These are phyloP conservation scores for Hozukius guyotensis DNA, from an alignment of 2,797 vertebrate genomes.

Conservation along the genomic window DNA sequence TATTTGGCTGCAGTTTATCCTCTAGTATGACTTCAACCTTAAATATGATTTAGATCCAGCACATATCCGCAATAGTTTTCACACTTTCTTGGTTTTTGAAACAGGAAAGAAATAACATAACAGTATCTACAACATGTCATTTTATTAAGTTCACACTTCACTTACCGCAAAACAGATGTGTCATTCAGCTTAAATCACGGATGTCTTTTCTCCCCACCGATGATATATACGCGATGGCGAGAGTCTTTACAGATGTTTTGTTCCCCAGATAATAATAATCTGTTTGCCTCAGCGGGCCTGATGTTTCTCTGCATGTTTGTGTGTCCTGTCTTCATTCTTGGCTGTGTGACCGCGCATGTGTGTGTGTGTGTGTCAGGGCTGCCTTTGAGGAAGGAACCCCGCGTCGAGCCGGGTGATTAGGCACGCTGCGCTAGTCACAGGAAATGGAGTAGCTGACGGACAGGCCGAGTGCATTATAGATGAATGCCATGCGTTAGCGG, in stretches of 20 bases:
- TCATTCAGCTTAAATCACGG: neutral
- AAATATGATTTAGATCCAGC: neutral
- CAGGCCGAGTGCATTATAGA: slow-evolving; percentile 85
- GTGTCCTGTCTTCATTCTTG: slow-evolving; percentile 37
- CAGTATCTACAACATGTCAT: neutral
- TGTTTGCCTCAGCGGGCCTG: slow-evolving; percentile 79
- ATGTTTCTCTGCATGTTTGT: slow-evolving; percentile 38
- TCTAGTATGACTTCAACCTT: neutral
- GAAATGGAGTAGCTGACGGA: slow-evolving; percentile 88
- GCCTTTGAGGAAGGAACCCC: slow-evolving; percentile 63
- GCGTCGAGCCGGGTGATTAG: slow-evolving; percentile 82
- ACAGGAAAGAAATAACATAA: no score
- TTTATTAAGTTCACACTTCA: neutral
- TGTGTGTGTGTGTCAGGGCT: neutral
- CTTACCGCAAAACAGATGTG: neutral
- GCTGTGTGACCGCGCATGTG: neutral
- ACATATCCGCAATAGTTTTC: neutral
- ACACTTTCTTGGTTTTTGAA: neutral
- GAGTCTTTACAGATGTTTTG: slow-evolving; percentile 70
- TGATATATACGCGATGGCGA: slow-evolving; percentile 21
- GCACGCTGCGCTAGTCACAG: slow-evolving; percentile 87
- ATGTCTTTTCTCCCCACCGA: neutral
- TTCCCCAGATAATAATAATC: slow-evolving; percentile 86
- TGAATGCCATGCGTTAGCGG: slow-evolving; percentile 73
- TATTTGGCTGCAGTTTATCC: neutral